A percentile compares a stretch with the other conserved stretches of the same genome.
Conservation (phyloP, 2,888 invertebrate species). For the Margaritifera margaritifera region DNA sequence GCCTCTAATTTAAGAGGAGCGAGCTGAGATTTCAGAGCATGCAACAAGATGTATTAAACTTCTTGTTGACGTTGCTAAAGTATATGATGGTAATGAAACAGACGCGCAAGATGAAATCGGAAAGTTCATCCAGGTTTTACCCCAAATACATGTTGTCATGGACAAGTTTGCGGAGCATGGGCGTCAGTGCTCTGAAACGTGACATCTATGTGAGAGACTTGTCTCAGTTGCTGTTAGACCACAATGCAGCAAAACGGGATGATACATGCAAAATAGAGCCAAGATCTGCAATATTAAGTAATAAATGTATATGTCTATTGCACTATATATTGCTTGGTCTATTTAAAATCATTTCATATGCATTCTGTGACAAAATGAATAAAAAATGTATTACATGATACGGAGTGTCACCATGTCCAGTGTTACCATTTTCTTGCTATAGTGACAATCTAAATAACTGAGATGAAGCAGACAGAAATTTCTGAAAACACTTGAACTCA, state of each 20-base stretch:
- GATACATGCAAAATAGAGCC: slow-evolving; percentile 8
- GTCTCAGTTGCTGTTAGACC: slow-evolving; percentile 10
- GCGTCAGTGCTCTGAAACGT: neutral
- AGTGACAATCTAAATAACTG: no score
- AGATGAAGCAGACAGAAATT: no score
- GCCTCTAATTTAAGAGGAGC: neutral
- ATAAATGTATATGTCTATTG: no score
- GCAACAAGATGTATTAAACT: neutral
- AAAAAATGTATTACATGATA: no score
- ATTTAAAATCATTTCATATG: no score
- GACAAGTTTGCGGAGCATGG: neutral
- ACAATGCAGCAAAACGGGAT: slow-evolving; percentile 11
- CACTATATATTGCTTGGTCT: no score
- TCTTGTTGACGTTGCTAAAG: neutral
- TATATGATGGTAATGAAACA: neutral
- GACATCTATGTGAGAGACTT: slow-evolving; percentile 2
- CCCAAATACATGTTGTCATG: neutral
- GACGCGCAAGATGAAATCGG: neutral
- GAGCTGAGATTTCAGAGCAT: slow-evolving; percentile 2
- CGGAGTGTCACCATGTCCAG: no score
- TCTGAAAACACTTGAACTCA: no score
- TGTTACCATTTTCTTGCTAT: no score
- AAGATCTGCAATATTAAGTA: neutral
- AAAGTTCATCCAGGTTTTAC: neutral
- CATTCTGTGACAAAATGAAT: no score